Evolutionary conservation across 2,888 invertebrate species (phyloP).

Genomic region (Plemyria rubiginata): DNA sequence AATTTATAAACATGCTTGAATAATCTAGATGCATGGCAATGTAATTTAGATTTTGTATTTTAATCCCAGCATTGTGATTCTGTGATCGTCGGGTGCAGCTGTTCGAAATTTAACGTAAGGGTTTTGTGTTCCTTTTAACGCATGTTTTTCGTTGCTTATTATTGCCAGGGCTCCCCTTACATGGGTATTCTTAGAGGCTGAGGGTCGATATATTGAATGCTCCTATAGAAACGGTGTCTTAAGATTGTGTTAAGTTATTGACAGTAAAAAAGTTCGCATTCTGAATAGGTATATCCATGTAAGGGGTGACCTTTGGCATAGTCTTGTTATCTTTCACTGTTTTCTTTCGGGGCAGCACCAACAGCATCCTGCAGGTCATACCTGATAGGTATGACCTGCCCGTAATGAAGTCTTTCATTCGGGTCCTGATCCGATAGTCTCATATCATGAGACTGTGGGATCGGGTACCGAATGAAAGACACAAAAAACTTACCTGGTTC

Average conservation of each 20-base stretch:
- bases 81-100: conserved; percentile 72
- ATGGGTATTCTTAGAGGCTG: conserved; percentile 62
- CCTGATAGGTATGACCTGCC: too few relatives aligned
- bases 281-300: conserved; percentile 55
- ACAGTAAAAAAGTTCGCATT: conserved; percentile 72
- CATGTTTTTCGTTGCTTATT: conserved; percentile 74
- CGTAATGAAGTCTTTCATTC: too few relatives aligned
- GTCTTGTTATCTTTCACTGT: conserved; percentile 34
- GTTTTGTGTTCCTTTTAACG: conserved; percentile 75
- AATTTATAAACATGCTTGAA: conserved; percentile 64
- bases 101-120: conserved; percentile 72
- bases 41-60: conserved; percentile 64
- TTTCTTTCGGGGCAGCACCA: too few relatives aligned
- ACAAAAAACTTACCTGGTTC: too few relatives aligned
- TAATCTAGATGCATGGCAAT: conserved; percentile 60
- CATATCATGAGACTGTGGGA: too few relatives aligned
- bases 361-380: too few relatives aligned
- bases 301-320: conserved; percentile 62
- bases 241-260: conserved; percentile 73
- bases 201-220: conserved; percentile 72
- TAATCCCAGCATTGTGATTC: conserved; percentile 77
- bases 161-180: conserved; percentile 76
- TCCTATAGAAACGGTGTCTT: conserved; percentile 70
- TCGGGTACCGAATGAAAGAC: too few relatives aligned
- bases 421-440: too few relatives aligned